Conservation (phyloP, 2,888 invertebrate genomes). For the Pheosia tremula region DNA sequence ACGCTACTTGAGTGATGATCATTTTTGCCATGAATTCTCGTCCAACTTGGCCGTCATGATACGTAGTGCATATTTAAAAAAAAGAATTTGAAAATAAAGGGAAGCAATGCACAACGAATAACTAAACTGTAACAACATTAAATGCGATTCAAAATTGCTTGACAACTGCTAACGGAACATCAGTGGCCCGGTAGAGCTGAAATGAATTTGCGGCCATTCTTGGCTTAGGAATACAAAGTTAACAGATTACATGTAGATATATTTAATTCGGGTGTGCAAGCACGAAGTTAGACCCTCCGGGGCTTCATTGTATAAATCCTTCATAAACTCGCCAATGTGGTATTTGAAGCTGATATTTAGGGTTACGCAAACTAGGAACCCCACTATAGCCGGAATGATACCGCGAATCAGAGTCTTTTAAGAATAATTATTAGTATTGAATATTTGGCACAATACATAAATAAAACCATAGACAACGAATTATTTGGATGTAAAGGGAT, state of each 20-base stretch:
- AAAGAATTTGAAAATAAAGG: too few species aligned
- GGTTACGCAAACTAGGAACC: too few species aligned
- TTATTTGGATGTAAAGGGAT: too few species aligned
- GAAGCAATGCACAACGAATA: not conserved
- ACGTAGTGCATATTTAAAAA: too few species aligned
- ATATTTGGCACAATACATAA: too few species aligned
- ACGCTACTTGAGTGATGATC: too few species aligned
- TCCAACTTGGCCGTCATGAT: too few species aligned
- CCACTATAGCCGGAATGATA: too few species aligned
- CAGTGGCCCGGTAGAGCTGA: constrained; percentile 17
- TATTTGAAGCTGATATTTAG: constrained; percentile 9
- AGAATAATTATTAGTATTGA: too few species aligned
- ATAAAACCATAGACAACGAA: too few species aligned
- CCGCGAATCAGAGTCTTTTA: too few species aligned
- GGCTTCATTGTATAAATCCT: constrained; percentile 46
- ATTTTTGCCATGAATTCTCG: too few species aligned
- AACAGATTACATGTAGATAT: constrained; percentile 56
- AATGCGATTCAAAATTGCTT: not conserved
- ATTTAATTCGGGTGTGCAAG: constrained; percentile 48
- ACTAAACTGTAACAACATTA: not conserved
- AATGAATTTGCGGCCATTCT: constrained; percentile 47
- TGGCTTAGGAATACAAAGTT: constrained; percentile 48
- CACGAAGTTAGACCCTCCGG: constrained; percentile 30
- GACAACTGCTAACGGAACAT: not conserved
- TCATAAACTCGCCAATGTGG: constrained; percentile 37